Evolutionary conservation across 1,140 invertebrate genomes (phyloP), one percentile per base, ranked within the genome.

Genomic region (Lepidotrigona ventralis): DNA sequence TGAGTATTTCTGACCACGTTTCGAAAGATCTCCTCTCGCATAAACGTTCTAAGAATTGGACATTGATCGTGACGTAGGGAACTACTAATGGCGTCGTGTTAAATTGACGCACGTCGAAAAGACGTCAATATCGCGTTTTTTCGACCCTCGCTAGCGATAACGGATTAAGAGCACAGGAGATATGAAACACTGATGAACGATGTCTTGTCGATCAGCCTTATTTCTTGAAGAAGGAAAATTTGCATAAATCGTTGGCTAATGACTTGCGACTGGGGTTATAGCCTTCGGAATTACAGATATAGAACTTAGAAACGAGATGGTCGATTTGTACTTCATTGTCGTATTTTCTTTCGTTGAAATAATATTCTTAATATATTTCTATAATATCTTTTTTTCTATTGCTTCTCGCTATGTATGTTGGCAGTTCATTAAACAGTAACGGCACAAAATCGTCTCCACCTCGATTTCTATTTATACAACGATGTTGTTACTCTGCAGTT

Each of bases 181-280:
- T 84, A 86, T 77, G 81, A 81, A 81, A 90, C 83, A 83, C 78
- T 81, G 85, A 89, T 56, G 85, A 85, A 85, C 71, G 66, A 86
- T 85, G 74, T 85, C 72, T 81, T 89, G 88, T 91, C 87, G 88
- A 91, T 92, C 91, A 92, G 90, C 92, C 91, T 92, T 92, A 73
- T 84, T 85, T 88, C 53, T 83, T 87, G 81, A 71, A 90, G 78
- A 84, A 86, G 86, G 72, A 70, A 90, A 82, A 83, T 29, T 85
- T 69, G 71, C 60, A 23, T 79, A 60, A 90, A 86, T 86, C 86
- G 60, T 74, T 80, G 80, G 46, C 78, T 89, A 86, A 85, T 84
- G 69, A 71, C 64, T 85, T 68, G 81, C 63, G 71, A 88, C 78
- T 86, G 70, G 33, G 76, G 51, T 74, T 85, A 88, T 84, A 83